Percentiles rank a stretch among this genome's conserved stretches.
Evolutionary conservation across 1,140 invertebrate genomes (phyloP).

Genomic region (Drosophila triauraria): DNA sequence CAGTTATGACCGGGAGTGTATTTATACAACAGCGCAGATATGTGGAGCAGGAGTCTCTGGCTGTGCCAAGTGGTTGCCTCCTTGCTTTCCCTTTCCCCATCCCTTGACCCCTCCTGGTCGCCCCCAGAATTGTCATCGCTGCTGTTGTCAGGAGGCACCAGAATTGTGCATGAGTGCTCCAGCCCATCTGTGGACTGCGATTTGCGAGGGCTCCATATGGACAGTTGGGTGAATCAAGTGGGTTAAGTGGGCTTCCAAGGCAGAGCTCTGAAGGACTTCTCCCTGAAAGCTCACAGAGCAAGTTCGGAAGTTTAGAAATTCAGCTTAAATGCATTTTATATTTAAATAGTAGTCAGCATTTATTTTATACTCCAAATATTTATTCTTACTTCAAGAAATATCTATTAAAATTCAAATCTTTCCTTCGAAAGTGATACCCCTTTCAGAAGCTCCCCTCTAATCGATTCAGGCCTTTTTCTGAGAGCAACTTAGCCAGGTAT

Average conservation of each 20-base stretch:
- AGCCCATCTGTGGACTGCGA: conserved; percentile 3
- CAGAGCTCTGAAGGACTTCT: background rate
- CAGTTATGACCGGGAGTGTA: conserved; percentile 74
- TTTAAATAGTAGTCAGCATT: no score
- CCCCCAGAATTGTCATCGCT: conserved; percentile 30
- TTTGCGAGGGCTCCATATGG: background rate
- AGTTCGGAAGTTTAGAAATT: no score
- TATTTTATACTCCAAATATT: no score
- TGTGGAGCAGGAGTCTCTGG: conserved; percentile 34
- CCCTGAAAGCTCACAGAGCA: background rate
- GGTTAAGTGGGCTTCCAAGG: conserved; percentile 6
- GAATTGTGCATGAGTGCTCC: conserved; percentile 45
- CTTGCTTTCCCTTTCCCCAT: background rate
- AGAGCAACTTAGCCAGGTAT: conserved; percentile 5
- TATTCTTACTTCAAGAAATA: no score
- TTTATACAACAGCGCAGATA: conserved; percentile 64
- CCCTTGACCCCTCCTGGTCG: background rate
- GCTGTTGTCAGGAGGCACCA: conserved; percentile 47
- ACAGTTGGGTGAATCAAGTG: conserved; percentile 19
- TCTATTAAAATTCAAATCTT: no score
- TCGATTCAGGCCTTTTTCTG: conserved; percentile 24
- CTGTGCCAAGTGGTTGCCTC: conserved; percentile 22
- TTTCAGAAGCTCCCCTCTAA: conserved; percentile 15
- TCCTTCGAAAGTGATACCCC: background rate
- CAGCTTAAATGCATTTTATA: no score